These are phyloP conservation scores for Patella pellucida DNA, from an alignment of 2,888 invertebrate genomes.

Conservation along the genomic window DNA sequence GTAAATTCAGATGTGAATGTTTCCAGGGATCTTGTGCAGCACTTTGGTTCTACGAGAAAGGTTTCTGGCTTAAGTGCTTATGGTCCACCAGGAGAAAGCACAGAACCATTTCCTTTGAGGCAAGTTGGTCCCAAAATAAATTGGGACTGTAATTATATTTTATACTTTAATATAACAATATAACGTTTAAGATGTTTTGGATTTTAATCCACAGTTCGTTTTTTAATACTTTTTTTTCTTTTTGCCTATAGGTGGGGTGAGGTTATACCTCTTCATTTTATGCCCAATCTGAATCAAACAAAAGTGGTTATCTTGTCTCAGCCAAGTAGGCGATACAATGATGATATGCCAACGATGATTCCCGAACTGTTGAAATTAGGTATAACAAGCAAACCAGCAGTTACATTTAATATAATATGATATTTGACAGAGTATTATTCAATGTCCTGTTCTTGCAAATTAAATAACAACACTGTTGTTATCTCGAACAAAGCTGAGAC, in stretches of 20 bases:
- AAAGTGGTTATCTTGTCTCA: constrained; percentile 49
- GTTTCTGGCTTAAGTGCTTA: constrained; percentile 47
- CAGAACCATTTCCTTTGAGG: constrained; percentile 49
- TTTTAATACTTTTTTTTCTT: neutral
- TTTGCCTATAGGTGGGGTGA: constrained; percentile 50
- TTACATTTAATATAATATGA: neutral
- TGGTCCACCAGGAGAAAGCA: constrained; percentile 46
- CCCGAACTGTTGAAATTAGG: constrained; percentile 50
- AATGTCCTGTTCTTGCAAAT: neutral
- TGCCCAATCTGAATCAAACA: constrained; percentile 32
- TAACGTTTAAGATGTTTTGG: neutral
- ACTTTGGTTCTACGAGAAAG: constrained; percentile 35
- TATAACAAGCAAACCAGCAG: constrained; percentile 14
- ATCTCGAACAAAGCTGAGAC: too few relatives aligned
- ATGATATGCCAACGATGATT: constrained; percentile 48
- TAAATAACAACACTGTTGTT: too few relatives aligned
- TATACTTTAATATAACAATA: too few relatives aligned
- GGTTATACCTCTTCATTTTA: constrained; percentile 49
- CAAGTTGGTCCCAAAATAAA: constrained; percentile 14
- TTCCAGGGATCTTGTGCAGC: constrained; percentile 28
- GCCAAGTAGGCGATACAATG: constrained; percentile 50
- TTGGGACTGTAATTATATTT: neutral
- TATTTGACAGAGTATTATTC: neutral
- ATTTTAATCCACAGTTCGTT: constrained; percentile 1
- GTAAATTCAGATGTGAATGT: constrained; percentile 35